Evolutionary conservation across 2,888 invertebrate genomes (phyloP).

Genomic region (Hylaea fasciaria): DNA sequence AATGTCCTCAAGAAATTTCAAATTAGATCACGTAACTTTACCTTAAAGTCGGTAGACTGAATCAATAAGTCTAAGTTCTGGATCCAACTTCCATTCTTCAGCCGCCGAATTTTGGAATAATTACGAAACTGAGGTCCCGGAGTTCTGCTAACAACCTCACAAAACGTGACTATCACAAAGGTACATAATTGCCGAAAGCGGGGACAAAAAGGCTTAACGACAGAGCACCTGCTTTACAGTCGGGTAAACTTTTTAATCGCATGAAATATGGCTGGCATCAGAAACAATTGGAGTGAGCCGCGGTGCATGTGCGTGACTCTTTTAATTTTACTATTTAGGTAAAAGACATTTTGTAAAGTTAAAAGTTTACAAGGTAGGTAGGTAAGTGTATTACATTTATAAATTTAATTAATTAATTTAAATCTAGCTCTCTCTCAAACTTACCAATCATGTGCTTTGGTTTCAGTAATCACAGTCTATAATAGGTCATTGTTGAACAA

Average conservation of each 20-base stretch:
- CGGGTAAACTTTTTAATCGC: slow-evolving; percentile 23
- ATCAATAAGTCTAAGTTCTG: slow-evolving; percentile 48
- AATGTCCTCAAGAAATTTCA: slow-evolving; percentile 42
- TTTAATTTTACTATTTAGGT: background rate
- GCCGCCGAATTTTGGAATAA: slow-evolving; percentile 44
- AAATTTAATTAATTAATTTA: no score
- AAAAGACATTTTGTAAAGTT: no score
- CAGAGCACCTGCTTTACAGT: slow-evolving; percentile 21
- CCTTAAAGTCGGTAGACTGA: slow-evolving; percentile 43
- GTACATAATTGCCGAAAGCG: slow-evolving; percentile 42
- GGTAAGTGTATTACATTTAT: no score
- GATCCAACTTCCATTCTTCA: slow-evolving; percentile 43
- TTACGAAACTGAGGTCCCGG: slow-evolving; percentile 38
- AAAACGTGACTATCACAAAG: slow-evolving; percentile 45
- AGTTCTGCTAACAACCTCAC: slow-evolving; percentile 40
- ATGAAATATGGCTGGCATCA: slow-evolving; percentile 14
- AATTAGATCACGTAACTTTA: slow-evolving; percentile 49
- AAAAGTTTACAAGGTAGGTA: no score
- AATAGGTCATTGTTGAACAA: no score
- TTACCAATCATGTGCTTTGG: no score
- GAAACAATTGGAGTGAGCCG: slow-evolving; percentile 3
- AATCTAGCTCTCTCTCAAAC: no score
- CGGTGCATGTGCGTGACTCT: background rate
- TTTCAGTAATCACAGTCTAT: no score
- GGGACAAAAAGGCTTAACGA: slow-evolving; percentile 32